Percentiles rank a stretch among this genome's conserved stretches.
phyloP scores from a whole-genome alignment of 1,140 invertebrate genomes.

The Wasmannia auropunctata region DNA sequence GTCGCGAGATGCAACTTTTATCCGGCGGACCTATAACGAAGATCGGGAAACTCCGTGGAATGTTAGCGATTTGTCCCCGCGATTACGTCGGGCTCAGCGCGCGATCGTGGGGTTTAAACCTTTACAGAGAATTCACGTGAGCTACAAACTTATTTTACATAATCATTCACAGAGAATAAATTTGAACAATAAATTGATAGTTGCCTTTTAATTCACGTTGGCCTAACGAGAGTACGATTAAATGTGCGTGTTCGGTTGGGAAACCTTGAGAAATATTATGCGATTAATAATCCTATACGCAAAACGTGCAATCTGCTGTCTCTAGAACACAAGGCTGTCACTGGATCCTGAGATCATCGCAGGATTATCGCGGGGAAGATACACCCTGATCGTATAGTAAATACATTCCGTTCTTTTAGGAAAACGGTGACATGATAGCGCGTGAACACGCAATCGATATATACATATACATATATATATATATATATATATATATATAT shows the following conservation, averaged over 20 bases:
- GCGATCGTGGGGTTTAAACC: conserved; percentile 78
- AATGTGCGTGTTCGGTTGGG: neutral
- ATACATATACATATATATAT: too few relatives aligned
- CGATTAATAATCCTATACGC: neutral
- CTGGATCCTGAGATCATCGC: conserved; percentile 44
- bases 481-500: too few relatives aligned
- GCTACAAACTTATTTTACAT: neutral
- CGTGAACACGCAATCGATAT: conserved; percentile 69
- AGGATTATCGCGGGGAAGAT: conserved; percentile 33
- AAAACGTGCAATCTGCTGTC: conserved; percentile 11
- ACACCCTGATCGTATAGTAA: neutral
- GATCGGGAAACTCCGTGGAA: conserved; percentile 69
- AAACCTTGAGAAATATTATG: neutral
- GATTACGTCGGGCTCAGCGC: conserved; percentile 77
- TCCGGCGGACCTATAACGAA: conserved; percentile 49
- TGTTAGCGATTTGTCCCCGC: conserved; percentile 67
- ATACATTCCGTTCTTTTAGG: conserved; percentile 29
- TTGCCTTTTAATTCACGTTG: neutral
- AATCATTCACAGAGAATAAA: neutral
- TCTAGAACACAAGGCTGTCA: conserved; percentile 14
- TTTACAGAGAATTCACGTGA: neutral
- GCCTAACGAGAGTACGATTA: neutral
- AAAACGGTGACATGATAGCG: conserved; percentile 60
- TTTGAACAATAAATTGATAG: neutral
- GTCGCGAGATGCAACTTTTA: conserved; percentile 48